Percentiles rank a stretch among this genome's conserved stretches.
These are phyloP conservation scores for Caprella mutica DNA, from an alignment of 2,888 invertebrate species.

Conservation along the genomic window DNA sequence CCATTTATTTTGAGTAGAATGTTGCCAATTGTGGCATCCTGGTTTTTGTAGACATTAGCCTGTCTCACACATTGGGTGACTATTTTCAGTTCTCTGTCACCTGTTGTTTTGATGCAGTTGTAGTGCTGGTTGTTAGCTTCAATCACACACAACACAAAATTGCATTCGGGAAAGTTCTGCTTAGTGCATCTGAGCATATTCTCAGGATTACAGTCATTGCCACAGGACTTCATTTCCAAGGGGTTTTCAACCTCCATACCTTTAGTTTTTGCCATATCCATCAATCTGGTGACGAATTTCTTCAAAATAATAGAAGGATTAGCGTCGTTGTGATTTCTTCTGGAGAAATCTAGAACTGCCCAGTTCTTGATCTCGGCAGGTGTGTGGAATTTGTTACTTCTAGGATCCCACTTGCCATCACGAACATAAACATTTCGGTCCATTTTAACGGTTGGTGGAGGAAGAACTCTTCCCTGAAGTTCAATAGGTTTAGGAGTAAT, in stretches of 20 bases:
- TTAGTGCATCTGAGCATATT: constrained; percentile 49
- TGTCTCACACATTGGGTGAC: constrained; percentile 41
- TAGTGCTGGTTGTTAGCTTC: too few relatives aligned
- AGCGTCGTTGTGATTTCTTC: too few relatives aligned
- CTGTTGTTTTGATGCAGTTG: constrained; percentile 39
- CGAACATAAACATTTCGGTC: constrained; percentile 36
- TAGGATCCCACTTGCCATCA: constrained; percentile 35
- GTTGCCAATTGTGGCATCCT: constrained; percentile 53
- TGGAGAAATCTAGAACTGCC: constrained; percentile 44
- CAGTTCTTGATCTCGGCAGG: constrained; percentile 40
- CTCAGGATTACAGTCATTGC: constrained; percentile 64
- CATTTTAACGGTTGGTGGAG: constrained; percentile 59
- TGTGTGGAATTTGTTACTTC: constrained; percentile 37
- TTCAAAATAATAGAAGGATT: too few relatives aligned
- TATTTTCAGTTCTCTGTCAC: constrained; percentile 38
- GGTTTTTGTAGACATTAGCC: constrained; percentile 37
- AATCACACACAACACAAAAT: constrained; percentile 43
- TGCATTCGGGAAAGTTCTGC: constrained; percentile 41
- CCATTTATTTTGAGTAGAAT: constrained; percentile 59
- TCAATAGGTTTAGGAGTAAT: constrained; percentile 7
- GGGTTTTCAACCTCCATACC: constrained; percentile 32
- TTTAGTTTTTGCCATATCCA: constrained; percentile 9
- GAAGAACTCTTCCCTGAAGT: constrained; percentile 58
- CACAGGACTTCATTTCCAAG: constrained; percentile 37
- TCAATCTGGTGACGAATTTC: constrained; percentile 21